Base-by-base conservation (phyloP, 1,140 invertebrate genomes). In the Cardiocondyla obscurior region DNA sequence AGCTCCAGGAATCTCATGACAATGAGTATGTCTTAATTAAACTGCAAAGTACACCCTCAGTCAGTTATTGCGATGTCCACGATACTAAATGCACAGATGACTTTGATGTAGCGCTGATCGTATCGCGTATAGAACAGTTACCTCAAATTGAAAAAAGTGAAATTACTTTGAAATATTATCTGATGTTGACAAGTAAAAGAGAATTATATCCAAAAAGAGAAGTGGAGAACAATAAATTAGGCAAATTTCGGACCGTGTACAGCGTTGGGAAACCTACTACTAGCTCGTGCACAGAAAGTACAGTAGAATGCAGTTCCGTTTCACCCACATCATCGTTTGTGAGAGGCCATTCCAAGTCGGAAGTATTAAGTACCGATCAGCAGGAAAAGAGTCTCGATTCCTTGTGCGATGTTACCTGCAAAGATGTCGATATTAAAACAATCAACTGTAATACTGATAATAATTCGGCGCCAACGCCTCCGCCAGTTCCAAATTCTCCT, bases 131-230 rank as follows among this genome's bases (percentile, higher is more conserved):
- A 16, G 94, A 95, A 73, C 91, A 93, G 49, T 87, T 92, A 62
- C 77, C 91, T 58, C 92, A 94, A 49, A 62, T 90, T 0, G 92
- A 92, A 4, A 93, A 92, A 64, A 92, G 90, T 12, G 93, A 94
- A n/a, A 94, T 97, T 3, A 94, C 94, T 64, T 93, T 97, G 0
- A 96, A 97, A 87, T 97, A 96, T 90, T 97, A 96, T 90, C 94
- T 97, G 3, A 95, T 98, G 73, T 92, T 97, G 5, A 97, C 96
- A 0, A 96, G 96, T 82, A 94, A 94, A 62, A 95, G 96, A 22
- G 96, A 97, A 88, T 92, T 96, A 2, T 97, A 96, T 93, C 97
- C 97, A 1, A 96, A 96, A 88, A 92, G 95, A 5, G 95, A 96
- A 67, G 91, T 96, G 0, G 96, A 97, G 83, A 93, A 94, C 64